Conservation (phyloP, 2,797 vertebrate genomes). For the Sebastes iracundus region DNA sequence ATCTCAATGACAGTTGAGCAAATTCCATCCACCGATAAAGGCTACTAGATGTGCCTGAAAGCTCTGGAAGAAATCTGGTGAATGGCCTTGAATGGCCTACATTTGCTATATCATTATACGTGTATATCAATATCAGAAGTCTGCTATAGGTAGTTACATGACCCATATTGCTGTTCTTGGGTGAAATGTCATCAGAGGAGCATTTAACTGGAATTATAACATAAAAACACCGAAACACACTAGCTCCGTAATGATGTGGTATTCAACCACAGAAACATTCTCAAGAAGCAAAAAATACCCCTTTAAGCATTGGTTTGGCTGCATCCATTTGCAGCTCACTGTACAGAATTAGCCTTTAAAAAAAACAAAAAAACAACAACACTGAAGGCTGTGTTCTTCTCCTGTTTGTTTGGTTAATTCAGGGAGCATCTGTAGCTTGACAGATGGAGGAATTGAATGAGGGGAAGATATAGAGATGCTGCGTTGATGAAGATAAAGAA, state of each 20-base stretch:
- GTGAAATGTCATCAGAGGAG: not conserved
- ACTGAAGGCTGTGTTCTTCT: not conserved
- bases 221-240: not conserved
- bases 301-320: not conserved
- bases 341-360: not conserved
- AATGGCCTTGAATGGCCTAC: not conserved
- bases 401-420: conserved; percentile 31
- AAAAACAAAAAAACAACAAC: not conserved
- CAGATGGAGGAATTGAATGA: conserved; percentile 40
- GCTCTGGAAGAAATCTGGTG: not conserved
- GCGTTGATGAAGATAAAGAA: conserved; percentile 9
- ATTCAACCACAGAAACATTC: not conserved
- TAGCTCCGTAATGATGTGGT: not conserved
- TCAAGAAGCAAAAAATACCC: not conserved
- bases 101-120: not conserved
- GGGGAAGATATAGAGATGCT: conserved; percentile 9
- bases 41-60: not conserved
- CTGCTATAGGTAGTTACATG: not conserved
- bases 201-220: not conserved
- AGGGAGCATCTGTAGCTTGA: conserved; percentile 42
- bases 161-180: not conserved
- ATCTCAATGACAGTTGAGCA: not conserved
- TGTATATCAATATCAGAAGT: not conserved
- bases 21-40: not conserved
- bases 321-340: conserved; percentile 20